These are phyloP conservation scores for Meloe dianella DNA, from an alignment of 2,888 invertebrate genomes.

Conservation along the genomic window DNA sequence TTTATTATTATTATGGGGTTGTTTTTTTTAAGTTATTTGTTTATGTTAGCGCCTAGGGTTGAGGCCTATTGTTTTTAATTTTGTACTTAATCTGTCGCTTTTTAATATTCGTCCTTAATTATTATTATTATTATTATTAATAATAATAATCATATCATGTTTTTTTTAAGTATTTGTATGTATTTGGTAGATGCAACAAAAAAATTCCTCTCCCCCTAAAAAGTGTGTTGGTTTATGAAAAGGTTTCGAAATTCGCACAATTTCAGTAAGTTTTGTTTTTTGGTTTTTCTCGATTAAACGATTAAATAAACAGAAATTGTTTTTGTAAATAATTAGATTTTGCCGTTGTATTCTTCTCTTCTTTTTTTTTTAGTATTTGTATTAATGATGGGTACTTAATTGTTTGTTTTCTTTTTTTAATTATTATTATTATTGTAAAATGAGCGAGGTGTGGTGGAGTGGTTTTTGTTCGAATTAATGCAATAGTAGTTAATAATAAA, in stretches of 20 bases:
- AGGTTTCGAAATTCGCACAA: conserved; percentile 51
- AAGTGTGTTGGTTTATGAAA: conserved; percentile 30
- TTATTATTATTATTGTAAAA: not conserved
- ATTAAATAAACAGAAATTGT: conserved; percentile 12
- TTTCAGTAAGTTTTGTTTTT: too few species aligned
- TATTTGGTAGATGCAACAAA: conserved; percentile 16
- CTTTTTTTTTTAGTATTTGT: conserved; percentile 44
- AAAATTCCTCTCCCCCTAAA: too few species aligned
- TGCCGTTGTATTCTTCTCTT: conserved; percentile 51
- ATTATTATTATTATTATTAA: not conserved
- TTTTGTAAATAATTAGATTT: conserved; percentile 48
- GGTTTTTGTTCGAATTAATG: conserved; percentile 18
- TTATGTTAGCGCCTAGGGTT: not conserved
- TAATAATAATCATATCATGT: not conserved
- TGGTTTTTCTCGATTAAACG: too few species aligned
- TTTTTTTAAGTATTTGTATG: not conserved
- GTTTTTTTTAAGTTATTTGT: not conserved
- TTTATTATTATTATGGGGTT: too few species aligned
- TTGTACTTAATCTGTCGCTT: not conserved
- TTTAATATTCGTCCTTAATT: not conserved
- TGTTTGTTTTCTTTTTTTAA: not conserved
- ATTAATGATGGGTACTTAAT: conserved; percentile 47
- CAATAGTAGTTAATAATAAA: conserved; percentile 35
- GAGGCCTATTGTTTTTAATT: not conserved
- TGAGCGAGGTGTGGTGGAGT: not conserved